phyloP scores from a whole-genome alignment of 1,140 invertebrate genomes.

The Cherax quadricarinatus region DNA sequence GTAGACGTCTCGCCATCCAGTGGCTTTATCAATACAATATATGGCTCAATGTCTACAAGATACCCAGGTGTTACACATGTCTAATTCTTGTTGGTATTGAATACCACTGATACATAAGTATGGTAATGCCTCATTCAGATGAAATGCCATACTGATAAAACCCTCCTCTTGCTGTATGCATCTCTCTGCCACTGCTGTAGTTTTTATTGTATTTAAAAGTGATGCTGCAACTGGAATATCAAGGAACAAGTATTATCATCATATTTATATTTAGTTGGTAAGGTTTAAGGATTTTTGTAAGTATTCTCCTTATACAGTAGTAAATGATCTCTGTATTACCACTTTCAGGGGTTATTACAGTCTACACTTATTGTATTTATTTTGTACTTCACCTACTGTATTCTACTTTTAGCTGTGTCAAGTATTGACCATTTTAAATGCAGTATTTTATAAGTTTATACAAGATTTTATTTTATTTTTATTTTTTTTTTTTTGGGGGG shows the following conservation, averaged over 20 bases:
- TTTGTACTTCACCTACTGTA: slow-evolving; percentile 4
- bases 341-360: slow-evolving; percentile 59
- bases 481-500: not conserved
- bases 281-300: slow-evolving; percentile 29
- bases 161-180: too few relatives aligned
- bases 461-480: not conserved
- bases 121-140: too few relatives aligned
- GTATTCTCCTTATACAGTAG: slow-evolving; percentile 11
- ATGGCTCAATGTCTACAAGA: too few relatives aligned
- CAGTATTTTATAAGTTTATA: slow-evolving; percentile 42
- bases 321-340: slow-evolving; percentile 62
- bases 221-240: slow-evolving; percentile 69
- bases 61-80: too few relatives aligned
- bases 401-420: not conserved
- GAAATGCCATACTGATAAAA: too few relatives aligned
- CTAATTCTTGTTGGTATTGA: too few relatives aligned
- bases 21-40: too few relatives aligned
- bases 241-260: slow-evolving; percentile 70
- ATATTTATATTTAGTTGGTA: slow-evolving; percentile 68
- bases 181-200: not conserved
- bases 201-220: slow-evolving; percentile 53
- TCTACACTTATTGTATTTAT: slow-evolving; percentile 43
- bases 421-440: slow-evolving; percentile 37
- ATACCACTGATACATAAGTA: too few relatives aligned
- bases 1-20: too few relatives aligned